These are phyloP conservation scores for Pycnomerus fuliginosus DNA, from an alignment of 2,888 invertebrate genomes.

Conservation along the genomic window DNA sequence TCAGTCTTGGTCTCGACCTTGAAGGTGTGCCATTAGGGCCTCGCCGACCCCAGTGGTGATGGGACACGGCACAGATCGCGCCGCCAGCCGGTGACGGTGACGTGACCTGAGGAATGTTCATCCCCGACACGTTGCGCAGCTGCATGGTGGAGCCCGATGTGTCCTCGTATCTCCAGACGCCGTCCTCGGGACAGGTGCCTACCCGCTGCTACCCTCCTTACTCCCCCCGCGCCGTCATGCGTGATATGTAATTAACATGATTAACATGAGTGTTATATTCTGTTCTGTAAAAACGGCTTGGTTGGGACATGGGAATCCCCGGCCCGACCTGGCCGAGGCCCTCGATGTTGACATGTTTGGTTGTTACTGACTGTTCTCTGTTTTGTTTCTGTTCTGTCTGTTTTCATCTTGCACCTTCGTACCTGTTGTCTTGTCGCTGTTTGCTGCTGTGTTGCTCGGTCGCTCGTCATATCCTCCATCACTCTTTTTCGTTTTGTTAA, in stretches of 20 bases:
- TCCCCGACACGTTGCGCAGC: slow-evolving; percentile 90
- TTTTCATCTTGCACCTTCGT: slow-evolving; percentile 11
- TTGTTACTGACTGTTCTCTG: slow-evolving; percentile 34
- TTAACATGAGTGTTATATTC: slow-evolving; percentile 55
- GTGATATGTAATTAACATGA: slow-evolving; percentile 57
- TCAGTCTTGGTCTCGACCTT: slow-evolving; percentile 5
- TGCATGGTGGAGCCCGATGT: slow-evolving; percentile 96
- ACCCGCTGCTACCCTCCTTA: slow-evolving; percentile 59
- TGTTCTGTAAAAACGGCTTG: slow-evolving; percentile 43
- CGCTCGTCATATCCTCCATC: slow-evolving; percentile 34
- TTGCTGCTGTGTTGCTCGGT: slow-evolving; percentile 38
- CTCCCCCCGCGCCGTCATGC: slow-evolving; percentile 51
- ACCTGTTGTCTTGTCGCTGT: slow-evolving; percentile 43
- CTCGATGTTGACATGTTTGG: slow-evolving; percentile 47
- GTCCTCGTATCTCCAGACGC: slow-evolving; percentile 91
- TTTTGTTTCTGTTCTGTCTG: slow-evolving; percentile 33
- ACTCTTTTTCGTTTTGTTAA: slow-evolving; percentile 46
- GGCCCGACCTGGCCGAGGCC: slow-evolving; percentile 38
- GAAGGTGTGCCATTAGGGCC: slow-evolving; percentile 17
- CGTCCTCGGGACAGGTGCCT: slow-evolving; percentile 91
- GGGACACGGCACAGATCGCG: slow-evolving; percentile 41
- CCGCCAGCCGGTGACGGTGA: slow-evolving; percentile 53
- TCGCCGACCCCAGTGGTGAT: slow-evolving; percentile 38
- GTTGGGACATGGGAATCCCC: slow-evolving; percentile 30
- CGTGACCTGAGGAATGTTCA: slow-evolving; percentile 71